These are phyloP conservation scores for Fissipunctia ypsillon DNA, from an alignment of 2,888 invertebrate genomes.

Conservation along the genomic window DNA sequence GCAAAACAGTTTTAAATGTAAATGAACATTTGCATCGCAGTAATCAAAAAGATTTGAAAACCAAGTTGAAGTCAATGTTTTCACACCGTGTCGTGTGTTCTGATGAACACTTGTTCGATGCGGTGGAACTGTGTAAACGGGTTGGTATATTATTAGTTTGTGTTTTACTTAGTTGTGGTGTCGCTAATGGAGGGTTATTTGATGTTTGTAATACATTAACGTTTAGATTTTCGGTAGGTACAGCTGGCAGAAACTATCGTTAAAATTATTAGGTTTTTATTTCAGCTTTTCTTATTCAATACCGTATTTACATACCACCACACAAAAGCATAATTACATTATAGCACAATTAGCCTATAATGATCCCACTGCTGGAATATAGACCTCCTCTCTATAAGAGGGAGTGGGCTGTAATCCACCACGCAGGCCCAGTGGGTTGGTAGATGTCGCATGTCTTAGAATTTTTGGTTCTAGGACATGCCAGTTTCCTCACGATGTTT, in stretches of 20 bases:
- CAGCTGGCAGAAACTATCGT: neutral
- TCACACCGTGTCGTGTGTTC: slow-evolving; percentile 6
- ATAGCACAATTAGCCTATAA: too few relatives aligned
- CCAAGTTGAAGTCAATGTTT: slow-evolving; percentile 23
- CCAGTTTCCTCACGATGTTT: too few relatives aligned
- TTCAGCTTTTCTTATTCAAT: neutral
- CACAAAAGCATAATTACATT: too few relatives aligned
- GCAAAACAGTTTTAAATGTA: slow-evolving; percentile 41
- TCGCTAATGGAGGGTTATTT: slow-evolving; percentile 38
- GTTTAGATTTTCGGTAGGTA: neutral
- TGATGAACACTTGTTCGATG: neutral
- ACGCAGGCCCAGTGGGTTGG: too few relatives aligned
- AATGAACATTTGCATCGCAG: slow-evolving; percentile 57
- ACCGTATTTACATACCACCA: neutral
- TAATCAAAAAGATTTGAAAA: slow-evolving; percentile 49
- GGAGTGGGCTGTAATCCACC: too few relatives aligned
- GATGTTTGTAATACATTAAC: slow-evolving; percentile 38
- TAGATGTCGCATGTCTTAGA: too few relatives aligned
- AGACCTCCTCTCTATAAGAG: too few relatives aligned
- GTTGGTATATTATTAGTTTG: neutral
- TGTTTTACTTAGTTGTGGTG: slow-evolving; percentile 38
- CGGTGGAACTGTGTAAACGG: slow-evolving; percentile 20
- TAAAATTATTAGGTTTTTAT: neutral
- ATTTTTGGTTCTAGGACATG: too few relatives aligned
- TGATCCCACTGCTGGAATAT: too few relatives aligned